phyloP scores from a whole-genome alignment of 1,140 invertebrate species.

The Drosophila varians region DNA sequence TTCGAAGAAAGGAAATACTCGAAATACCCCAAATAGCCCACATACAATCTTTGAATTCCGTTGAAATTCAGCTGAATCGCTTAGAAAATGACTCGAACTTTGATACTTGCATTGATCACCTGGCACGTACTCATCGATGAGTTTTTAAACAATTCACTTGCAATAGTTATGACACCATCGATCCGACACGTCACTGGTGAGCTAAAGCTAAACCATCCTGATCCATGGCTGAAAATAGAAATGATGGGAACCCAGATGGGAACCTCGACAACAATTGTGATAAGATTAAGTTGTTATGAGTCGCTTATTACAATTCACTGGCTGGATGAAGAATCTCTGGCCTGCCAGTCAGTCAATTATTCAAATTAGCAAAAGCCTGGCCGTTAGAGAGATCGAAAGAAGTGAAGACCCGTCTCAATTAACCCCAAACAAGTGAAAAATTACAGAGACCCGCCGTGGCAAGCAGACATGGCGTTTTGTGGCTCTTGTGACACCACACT shows the following conservation, averaged over 20 bases:
- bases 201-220: slow-evolving; percentile 29
- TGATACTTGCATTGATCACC: slow-evolving; percentile 31
- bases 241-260: slow-evolving; percentile 52
- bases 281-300: slow-evolving; percentile 59
- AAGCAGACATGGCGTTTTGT: neutral
- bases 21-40: neutral
- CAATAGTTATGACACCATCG: slow-evolving; percentile 58
- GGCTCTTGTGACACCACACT: slow-evolving; percentile 22
- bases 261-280: slow-evolving; percentile 49
- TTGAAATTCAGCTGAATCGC: slow-evolving; percentile 51
- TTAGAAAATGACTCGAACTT: slow-evolving; percentile 32
- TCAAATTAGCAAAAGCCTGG: slow-evolving; percentile 53
- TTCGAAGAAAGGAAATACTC: slow-evolving; percentile 10
- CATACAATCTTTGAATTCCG: slow-evolving; percentile 48
- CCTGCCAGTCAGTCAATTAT: slow-evolving; percentile 56
- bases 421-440: slow-evolving; percentile 73
- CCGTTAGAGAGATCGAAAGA: slow-evolving; percentile 19
- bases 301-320: slow-evolving; percentile 18
- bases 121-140: slow-evolving; percentile 61
- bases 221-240: slow-evolving; percentile 53
- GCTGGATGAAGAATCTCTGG: slow-evolving; percentile 16
- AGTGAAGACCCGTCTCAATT: slow-evolving; percentile 60
- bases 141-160: slow-evolving; percentile 30
- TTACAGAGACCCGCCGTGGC: slow-evolving; percentile 31
- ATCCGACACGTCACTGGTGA: slow-evolving; percentile 49